Percentiles rank a stretch among this genome's conserved stretches.
phyloP scores from a whole-genome alignment of 1,140 invertebrate species.

The Oedothorax gibbosus region DNA sequence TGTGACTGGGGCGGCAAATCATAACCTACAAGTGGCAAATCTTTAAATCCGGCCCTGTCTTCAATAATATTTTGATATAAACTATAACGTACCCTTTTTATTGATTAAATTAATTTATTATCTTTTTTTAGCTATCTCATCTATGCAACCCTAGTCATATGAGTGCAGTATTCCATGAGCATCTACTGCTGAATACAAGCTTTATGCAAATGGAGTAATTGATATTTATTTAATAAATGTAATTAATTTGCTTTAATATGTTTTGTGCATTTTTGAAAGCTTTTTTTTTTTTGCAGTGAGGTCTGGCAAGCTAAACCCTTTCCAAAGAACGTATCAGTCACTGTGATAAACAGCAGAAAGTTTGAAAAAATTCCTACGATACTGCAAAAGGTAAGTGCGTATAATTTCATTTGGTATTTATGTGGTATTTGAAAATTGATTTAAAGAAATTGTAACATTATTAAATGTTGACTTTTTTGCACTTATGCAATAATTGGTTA shows the following conservation, averaged over 20 bases:
- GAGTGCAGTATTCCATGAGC: constrained; percentile 44
- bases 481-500: no score
- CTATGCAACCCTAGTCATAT: constrained; percentile 34
- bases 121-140: constrained; percentile 17
- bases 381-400: constrained; percentile 25
- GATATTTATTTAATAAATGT: no score
- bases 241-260: background rate
- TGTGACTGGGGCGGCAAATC: no score
- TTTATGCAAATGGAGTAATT: constrained; percentile 47
- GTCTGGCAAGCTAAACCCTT: constrained; percentile 29
- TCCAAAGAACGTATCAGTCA: constrained; percentile 45
- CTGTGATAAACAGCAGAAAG: constrained; percentile 38
- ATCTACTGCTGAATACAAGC: constrained; percentile 36
- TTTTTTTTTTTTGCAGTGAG: constrained; percentile 33
- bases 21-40: no score
- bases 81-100: background rate
- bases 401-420: background rate
- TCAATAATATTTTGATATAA: background rate
- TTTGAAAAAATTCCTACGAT: constrained; percentile 42
- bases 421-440: no score
- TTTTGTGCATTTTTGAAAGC: background rate
- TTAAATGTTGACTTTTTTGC: no score
- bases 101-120: background rate
- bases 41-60: no score
- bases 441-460: no score